A percentile compares a stretch with the other conserved stretches of the same genome.
phyloP scores from a whole-genome alignment of 2,888 invertebrate species.

The Drosophila longiperda region DNA sequence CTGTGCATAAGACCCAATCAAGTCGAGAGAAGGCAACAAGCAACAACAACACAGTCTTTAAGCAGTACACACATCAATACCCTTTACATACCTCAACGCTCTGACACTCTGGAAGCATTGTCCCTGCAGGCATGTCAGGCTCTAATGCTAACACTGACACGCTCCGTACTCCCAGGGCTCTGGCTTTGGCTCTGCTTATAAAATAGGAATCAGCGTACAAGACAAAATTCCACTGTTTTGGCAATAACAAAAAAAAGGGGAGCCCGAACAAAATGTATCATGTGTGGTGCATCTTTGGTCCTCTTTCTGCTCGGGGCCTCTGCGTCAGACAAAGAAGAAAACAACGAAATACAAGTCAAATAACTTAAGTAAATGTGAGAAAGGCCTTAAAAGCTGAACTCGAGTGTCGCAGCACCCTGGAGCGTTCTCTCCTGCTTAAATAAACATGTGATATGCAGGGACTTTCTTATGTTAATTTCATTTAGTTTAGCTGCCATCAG shows the following conservation, averaged over 20 bases:
- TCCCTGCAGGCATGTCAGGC: conserved; percentile 81
- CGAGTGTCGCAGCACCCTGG: conserved; percentile 47
- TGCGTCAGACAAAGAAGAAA: conserved; percentile 40
- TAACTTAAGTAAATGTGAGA: conserved; percentile 75
- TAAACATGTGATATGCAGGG: conserved; percentile 37
- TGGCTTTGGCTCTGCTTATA: conserved; percentile 32
- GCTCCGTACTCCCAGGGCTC: conserved; percentile 59
- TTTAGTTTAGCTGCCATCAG: conserved; percentile 22
- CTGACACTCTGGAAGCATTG: conserved; percentile 39
- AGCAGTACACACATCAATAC: conserved; percentile 59
- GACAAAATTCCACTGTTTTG: conserved; percentile 64
- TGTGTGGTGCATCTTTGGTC: conserved; percentile 59
- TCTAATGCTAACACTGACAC: conserved; percentile 82
- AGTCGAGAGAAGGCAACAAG: conserved; percentile 64
- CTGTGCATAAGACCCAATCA: conserved; percentile 81
- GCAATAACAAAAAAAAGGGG: conserved; percentile 36
- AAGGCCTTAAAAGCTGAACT: conserved; percentile 64
- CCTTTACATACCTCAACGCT: conserved; percentile 66
- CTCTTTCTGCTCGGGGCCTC: conserved; percentile 67
- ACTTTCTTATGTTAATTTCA: conserved; percentile 41
- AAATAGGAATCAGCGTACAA: conserved; percentile 57
- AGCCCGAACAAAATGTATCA: conserved; percentile 37
- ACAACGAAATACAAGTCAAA: conserved; percentile 59
- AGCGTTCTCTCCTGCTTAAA: conserved; percentile 38
- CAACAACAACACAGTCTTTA: conserved; percentile 23